Base-by-base conservation (phyloP, 2,888 invertebrate genomes). In the Mythimna vitellina region DNA sequence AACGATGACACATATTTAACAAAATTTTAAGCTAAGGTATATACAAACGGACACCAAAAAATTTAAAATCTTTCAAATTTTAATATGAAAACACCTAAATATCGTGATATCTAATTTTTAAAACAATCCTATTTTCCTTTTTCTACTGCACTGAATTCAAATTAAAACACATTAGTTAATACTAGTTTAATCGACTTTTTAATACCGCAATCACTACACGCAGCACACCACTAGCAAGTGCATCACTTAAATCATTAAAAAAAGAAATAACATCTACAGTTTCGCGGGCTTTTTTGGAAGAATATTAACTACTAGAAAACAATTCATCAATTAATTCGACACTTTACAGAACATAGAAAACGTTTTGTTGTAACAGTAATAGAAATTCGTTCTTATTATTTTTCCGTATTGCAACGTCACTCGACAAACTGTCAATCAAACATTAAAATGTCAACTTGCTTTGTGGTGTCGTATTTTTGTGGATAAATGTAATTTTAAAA, bases 391-490 rank as follows among this genome's bases (percentile, higher is more conserved):
- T 38, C 1, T 6, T 32, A 38, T 10, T 0, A 68, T 82, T 85
- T 80, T 80, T 82, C 53, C 20, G 49, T 58, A 68, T 80, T 83
- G 85, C 77, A 86, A 83, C 75, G 76, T 78, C 74, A 78, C 14
- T 70, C 65, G 29, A 46, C 54, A 65, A 82, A 70, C 82, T 84
- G 84, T 82, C 84, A 89, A 87, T 73, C 82, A 87, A 88, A 87
- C 53, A 25, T 84, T 74, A 89, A 90, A 91, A 92, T 92, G 93
- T 92, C 91, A 93, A 90, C 88, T 90, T 80, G 92, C 86, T 91
- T 90, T 91, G 91, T 92, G 89, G 90, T 92, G 91, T 93, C 89
- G 91, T 90, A 89, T 92, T 92, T 92, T 89, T 91, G 91, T 90
- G 89, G 88, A 86, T 93, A 90, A 86, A 93, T 93, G 92, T 92